A percentile compares a stretch with the other conserved stretches of the same genome.
Conservation (phyloP, 2,888 invertebrate species). For the Salticus scenicus region DNA sequence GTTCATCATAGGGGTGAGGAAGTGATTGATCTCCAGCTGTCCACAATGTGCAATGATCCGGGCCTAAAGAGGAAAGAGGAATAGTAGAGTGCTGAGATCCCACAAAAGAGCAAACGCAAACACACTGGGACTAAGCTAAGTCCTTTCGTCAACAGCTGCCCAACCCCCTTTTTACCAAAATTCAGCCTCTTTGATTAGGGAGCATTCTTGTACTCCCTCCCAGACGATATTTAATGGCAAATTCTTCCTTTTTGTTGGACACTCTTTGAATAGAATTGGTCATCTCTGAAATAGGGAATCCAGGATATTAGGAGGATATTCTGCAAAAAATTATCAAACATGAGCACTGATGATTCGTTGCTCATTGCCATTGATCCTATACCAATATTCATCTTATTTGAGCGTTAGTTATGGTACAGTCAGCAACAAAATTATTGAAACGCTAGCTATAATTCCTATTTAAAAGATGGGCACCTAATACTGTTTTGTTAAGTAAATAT, state of each 20-base stretch:
- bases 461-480: too few species aligned
- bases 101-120: constrained; percentile 61
- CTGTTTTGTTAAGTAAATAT: too few species aligned
- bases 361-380: too few species aligned
- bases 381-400: too few species aligned
- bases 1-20: not conserved
- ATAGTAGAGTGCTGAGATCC: constrained; percentile 16
- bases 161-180: not conserved
- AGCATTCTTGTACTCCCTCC: not conserved
- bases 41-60: constrained; percentile 42
- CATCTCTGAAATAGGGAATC: not conserved
- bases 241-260: constrained; percentile 33
- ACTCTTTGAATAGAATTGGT: not conserved
- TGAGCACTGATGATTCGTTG: too few species aligned
- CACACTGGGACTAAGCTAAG: constrained; percentile 31
- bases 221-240: constrained; percentile 6
- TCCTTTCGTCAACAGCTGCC: constrained; percentile 61
- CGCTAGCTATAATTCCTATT: too few species aligned
- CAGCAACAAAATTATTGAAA: too few species aligned
- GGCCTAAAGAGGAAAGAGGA: constrained; percentile 32
- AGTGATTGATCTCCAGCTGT: constrained; percentile 36
- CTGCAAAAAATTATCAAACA: too few species aligned
- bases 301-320: not conserved
- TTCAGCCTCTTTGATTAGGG: constrained; percentile 28
- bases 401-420: too few species aligned